A percentile compares a stretch with the other conserved stretches of the same genome.
Conservation (phyloP, 2,797 vertebrate species). For the Euphonia xanthogaster region DNA sequence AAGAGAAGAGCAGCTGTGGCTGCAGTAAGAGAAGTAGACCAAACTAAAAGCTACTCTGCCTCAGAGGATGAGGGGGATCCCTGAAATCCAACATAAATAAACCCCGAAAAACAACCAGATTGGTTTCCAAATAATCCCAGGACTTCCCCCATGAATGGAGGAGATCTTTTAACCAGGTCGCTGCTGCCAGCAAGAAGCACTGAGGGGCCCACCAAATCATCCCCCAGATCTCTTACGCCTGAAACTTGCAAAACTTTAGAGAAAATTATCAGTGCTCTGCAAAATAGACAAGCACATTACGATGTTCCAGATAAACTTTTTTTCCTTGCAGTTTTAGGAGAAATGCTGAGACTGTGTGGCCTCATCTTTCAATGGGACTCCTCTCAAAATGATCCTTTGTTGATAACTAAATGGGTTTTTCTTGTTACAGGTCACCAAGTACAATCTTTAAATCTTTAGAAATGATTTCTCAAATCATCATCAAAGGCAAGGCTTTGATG, state of each 20-base stretch:
- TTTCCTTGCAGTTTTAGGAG: background rate
- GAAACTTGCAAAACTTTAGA: background rate
- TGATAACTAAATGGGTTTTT: background rate
- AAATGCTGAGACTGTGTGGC: background rate
- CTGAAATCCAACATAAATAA: background rate
- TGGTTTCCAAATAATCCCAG: background rate
- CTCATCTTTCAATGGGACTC: background rate
- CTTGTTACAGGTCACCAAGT: background rate
- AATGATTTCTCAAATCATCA: background rate
- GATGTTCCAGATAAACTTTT: background rate
- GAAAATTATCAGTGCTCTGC: background rate
- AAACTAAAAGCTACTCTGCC: background rate
- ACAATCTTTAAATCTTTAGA: background rate
- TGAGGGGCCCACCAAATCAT: background rate
- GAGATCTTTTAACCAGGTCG: background rate
- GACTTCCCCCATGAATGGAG: background rate
- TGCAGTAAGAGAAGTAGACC: background rate
- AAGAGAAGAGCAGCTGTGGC: background rate
- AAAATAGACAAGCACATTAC: background rate
- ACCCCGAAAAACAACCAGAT: background rate
- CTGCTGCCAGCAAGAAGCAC: background rate
- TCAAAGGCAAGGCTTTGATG: too few relatives aligned
- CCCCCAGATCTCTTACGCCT: background rate
- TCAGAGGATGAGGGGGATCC: background rate
- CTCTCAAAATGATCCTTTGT: background rate